Evolutionary conservation across 1,140 invertebrate species (phyloP).

Genomic region (Lutraria rhynchaena): DNA sequence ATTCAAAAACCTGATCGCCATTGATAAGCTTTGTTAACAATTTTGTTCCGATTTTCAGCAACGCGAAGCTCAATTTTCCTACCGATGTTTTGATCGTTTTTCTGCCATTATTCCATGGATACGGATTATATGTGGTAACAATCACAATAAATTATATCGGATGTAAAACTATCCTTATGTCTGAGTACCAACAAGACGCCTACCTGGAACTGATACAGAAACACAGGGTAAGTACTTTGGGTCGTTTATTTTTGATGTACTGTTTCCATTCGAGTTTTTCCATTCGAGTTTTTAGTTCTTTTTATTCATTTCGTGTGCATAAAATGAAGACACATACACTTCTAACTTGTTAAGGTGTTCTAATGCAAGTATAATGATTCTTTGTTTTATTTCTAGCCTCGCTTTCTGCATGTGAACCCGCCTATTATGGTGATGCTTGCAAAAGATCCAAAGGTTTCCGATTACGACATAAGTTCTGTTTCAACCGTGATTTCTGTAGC

Average conservation of each 20-base stretch:
- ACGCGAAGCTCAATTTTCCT: background rate
- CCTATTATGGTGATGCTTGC: conserved; percentile 44
- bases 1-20: no score
- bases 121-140: background rate
- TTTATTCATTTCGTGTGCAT: no score
- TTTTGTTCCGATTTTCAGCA: no score
- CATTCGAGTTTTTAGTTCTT: no score
- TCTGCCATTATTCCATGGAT: conserved; percentile 21
- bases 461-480: conserved; percentile 26
- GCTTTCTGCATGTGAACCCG: conserved; percentile 5
- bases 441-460: conserved; percentile 22
- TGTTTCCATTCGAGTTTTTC: no score
- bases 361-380: no score
- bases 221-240: conserved; percentile 18
- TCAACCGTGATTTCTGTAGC: conserved; percentile 17
- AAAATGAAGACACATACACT: no score
- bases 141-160: background rate
- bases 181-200: background rate
- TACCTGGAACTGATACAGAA: conserved; percentile 7
- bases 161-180: background rate
- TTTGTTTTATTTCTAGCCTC: conserved; percentile 14
- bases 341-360: no score
- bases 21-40: no score
- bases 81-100: background rate
- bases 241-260: no score